Evolutionary conservation across 2,113 vertebrate genomes (phyloP).

Genomic region (Empidonax traillii): DNA sequence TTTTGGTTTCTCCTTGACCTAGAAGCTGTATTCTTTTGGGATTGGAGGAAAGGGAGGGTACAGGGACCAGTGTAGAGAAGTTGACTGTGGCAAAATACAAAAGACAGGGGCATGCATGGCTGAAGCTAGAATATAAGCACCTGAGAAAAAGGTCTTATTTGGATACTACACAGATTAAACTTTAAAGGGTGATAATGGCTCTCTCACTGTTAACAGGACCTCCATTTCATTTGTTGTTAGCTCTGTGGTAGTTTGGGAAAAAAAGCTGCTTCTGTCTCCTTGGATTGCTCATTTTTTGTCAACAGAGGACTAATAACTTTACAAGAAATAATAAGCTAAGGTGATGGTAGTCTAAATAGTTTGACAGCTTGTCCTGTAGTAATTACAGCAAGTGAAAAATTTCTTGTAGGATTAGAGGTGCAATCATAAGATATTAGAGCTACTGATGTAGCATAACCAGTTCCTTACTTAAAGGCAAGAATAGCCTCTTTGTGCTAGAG

Average conservation of each 20-base stretch:
- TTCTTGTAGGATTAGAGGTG: neutral
- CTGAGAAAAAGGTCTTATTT: neutral
- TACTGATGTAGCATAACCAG: neutral
- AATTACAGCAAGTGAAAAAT: neutral
- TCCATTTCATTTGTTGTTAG: neutral
- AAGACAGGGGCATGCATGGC: neutral
- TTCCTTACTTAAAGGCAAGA: neutral
- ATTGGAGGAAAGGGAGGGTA: neutral
- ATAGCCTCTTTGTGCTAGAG: neutral
- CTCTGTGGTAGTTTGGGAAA: neutral
- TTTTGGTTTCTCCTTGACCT: neutral
- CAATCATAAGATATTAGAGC: neutral
- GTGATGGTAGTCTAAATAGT: neutral
- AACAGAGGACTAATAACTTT: neutral
- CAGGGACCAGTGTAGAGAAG: neutral
- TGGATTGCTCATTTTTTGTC: neutral
- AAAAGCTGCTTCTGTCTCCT: neutral
- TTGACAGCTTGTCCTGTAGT: neutral
- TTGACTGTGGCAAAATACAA: neutral
- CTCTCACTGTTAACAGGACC: neutral
- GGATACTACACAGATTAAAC: neutral
- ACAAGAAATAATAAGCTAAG: neutral
- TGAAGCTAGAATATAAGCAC: neutral
- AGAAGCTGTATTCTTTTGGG: neutral
- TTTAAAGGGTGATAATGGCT: neutral